These are phyloP conservation scores for Auanema freiburgensis DNA, from an alignment of 2,888 invertebrate species.

Conservation along the genomic window DNA sequence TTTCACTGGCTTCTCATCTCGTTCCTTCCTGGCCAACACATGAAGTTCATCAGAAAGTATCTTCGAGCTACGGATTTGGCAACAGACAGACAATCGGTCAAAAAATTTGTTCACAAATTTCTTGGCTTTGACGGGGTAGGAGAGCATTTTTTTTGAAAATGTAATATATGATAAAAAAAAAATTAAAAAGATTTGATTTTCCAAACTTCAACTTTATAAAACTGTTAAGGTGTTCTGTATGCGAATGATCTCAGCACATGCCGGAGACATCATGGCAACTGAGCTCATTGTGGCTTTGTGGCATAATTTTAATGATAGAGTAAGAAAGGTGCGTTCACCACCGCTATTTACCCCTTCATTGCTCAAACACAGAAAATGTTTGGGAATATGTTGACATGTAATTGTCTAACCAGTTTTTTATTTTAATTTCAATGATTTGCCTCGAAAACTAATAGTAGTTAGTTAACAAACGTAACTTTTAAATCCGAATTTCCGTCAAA, in stretches of 20 bases:
- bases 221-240: slow-evolving; percentile 62
- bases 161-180: background rate
- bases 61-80: slow-evolving; percentile 64
- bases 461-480: background rate
- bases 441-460: background rate
- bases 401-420: background rate
- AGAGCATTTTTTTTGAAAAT: background rate
- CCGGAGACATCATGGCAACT: slow-evolving; percentile 65
- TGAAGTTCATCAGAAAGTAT: slow-evolving; percentile 64
- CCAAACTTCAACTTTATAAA: background rate
- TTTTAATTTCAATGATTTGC: no score
- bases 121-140: slow-evolving; percentile 60
- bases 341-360: background rate
- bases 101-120: slow-evolving; percentile 65
- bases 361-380: background rate
- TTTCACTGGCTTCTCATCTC: slow-evolving; percentile 64
- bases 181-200: slow-evolving; percentile 13
- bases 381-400: background rate
- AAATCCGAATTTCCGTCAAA: no score
- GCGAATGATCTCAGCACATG: slow-evolving; percentile 65
- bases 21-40: slow-evolving; percentile 64
- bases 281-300: slow-evolving; percentile 63
- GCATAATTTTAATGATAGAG: slow-evolving; percentile 65
- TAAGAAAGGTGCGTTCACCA: slow-evolving; percentile 52
- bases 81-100: slow-evolving; percentile 64